Evolutionary conservation across 1,140 invertebrate species (phyloP).

Genomic region (Drosophila ercepeae): DNA sequence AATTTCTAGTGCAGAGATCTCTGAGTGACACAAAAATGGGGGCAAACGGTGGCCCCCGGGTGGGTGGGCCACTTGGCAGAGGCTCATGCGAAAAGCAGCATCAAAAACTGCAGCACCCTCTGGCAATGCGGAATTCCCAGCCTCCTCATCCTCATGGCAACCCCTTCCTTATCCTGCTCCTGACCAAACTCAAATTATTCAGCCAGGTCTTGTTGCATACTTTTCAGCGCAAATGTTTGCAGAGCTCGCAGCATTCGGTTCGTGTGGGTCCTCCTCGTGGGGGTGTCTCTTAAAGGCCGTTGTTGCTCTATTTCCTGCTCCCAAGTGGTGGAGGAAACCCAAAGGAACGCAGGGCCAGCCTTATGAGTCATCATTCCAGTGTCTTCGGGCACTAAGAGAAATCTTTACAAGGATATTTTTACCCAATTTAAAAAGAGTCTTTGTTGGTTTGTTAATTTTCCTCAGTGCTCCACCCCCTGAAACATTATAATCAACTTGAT

Average conservation of each 20-base stretch:
- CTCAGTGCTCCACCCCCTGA: neutral
- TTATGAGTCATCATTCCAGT: conserved; percentile 59
- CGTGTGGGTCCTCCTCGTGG: conserved; percentile 18
- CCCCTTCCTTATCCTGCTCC: conserved; percentile 1
- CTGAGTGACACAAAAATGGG: conserved; percentile 48
- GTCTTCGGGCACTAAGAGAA: conserved; percentile 12
- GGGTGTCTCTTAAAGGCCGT: conserved; percentile 29
- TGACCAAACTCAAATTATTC: conserved; percentile 75
- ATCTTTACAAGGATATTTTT: neutral
- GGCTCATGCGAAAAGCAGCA: conserved; percentile 27
- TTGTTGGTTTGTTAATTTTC: neutral
- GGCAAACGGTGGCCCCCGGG: conserved; percentile 19
- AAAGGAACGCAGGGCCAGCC: conserved; percentile 18
- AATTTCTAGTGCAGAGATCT: conserved; percentile 56
- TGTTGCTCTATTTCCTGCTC: conserved; percentile 52
- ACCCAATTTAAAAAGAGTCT: too few relatives aligned
- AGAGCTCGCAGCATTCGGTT: conserved; percentile 50
- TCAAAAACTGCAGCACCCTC: conserved; percentile 49
- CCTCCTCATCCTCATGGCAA: neutral
- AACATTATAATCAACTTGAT: conserved; percentile 15
- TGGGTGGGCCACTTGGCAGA: conserved; percentile 48
- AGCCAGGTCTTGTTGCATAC: conserved; percentile 79
- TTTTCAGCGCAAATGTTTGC: conserved; percentile 77
- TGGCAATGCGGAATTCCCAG: conserved; percentile 54
- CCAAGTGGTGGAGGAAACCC: conserved; percentile 24